Conservation (phyloP, 2,888 invertebrate genomes). For the Hoplodrina ambigua region DNA sequence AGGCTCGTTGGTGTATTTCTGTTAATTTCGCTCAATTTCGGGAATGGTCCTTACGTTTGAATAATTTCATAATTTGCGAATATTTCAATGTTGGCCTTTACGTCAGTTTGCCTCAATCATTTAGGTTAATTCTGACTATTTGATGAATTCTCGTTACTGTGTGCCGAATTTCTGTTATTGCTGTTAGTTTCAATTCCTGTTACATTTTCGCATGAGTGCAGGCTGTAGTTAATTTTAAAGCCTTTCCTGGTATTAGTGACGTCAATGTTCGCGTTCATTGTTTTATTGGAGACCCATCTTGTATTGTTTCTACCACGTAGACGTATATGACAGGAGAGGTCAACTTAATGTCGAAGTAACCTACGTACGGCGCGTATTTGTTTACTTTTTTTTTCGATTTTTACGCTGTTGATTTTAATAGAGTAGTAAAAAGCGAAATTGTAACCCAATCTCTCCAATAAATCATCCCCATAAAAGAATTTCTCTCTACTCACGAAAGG, state of each 20-base stretch:
- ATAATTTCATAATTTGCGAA: background rate
- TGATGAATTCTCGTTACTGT: slow-evolving; percentile 3
- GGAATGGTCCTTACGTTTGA: background rate
- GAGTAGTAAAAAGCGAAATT: slow-evolving; percentile 13
- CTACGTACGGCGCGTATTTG: slow-evolving; percentile 10
- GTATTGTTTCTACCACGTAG: slow-evolving; percentile 25
- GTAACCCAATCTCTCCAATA: slow-evolving; percentile 20
- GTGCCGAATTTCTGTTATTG: background rate
- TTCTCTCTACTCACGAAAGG: slow-evolving; percentile 47
- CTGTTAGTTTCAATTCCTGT: background rate
- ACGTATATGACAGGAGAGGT: slow-evolving; percentile 20
- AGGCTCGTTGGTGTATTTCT: background rate
- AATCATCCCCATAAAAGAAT: slow-evolving; percentile 43
- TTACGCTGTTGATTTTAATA: slow-evolving; percentile 12
- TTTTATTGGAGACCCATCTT: slow-evolving; percentile 23
- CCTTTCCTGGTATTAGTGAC: slow-evolving; percentile 12
- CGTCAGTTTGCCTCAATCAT: background rate
- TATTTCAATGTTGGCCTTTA: background rate
- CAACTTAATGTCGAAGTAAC: slow-evolving; percentile 22
- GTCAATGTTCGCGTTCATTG: slow-evolving; percentile 11
- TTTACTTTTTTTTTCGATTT: slow-evolving; percentile 2
- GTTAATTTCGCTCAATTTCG: background rate
- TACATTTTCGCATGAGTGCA: background rate
- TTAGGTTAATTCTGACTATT: background rate
- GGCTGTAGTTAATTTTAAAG: background rate